Conservation (phyloP, 1,140 invertebrate genomes). For the Nixonia krombeini region DNA sequence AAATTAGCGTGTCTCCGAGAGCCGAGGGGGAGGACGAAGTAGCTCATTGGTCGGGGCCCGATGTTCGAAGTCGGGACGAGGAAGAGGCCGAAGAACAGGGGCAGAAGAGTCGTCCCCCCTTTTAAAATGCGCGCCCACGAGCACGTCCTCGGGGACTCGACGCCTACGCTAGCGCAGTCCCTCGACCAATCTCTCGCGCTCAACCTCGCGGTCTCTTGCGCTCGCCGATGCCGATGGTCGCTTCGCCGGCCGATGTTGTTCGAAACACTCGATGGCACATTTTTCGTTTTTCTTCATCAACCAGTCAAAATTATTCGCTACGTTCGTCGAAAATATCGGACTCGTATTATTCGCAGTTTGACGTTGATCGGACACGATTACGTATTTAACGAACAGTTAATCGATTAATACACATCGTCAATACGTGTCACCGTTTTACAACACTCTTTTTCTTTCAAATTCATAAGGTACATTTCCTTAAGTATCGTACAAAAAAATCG, state of each 20-base stretch:
- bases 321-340: too few species aligned
- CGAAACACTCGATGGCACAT: constrained; percentile 1
- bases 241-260: not conserved
- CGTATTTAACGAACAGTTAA: too few species aligned
- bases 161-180: constrained; percentile 61
- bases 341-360: too few species aligned
- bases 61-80: not conserved
- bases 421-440: too few species aligned
- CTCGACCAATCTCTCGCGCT: constrained; percentile 48
- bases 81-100: constrained; percentile 46
- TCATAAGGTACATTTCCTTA: too few species aligned
- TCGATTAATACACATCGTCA: too few species aligned
- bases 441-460: too few species aligned
- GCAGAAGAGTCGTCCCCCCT: constrained; percentile 48
- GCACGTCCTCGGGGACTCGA: constrained; percentile 52
- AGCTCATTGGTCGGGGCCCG: constrained; percentile 42
- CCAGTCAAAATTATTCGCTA: too few species aligned
- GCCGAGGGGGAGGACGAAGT: constrained; percentile 16
- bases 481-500: too few species aligned
- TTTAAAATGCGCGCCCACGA: constrained; percentile 42
- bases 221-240: constrained; percentile 10
- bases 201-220: constrained; percentile 43
- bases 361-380: too few species aligned
- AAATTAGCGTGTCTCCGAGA: constrained; percentile 37
- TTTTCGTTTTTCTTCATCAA: constrained; percentile 1